Evolutionary conservation across 2,888 invertebrate species (phyloP).

Genomic region (Diarsia mendica): DNA sequence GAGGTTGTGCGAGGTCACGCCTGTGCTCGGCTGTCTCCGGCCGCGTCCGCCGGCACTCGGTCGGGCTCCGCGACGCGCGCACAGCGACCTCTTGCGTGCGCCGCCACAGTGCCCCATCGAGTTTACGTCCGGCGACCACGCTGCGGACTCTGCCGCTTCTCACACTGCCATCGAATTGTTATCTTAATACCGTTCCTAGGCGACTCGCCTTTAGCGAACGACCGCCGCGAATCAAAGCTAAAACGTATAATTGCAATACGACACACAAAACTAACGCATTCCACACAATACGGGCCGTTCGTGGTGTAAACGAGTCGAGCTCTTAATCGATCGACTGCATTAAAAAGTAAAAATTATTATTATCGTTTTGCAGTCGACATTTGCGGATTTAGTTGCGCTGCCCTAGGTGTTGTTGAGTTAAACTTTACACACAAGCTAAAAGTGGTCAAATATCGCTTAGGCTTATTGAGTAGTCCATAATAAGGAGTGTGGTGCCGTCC

Average conservation of each 20-base stretch:
- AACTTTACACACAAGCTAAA: conserved; percentile 70
- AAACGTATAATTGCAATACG: conserved; percentile 70
- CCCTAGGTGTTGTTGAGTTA: conserved; percentile 75
- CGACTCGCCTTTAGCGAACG: conserved; percentile 80
- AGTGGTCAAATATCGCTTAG: conserved; percentile 74
- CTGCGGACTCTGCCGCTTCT: conserved; percentile 86
- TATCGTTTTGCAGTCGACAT: conserved; percentile 82
- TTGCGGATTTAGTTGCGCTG: conserved; percentile 85
- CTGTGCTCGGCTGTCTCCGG: conserved; percentile 81
- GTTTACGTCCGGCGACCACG: conserved; percentile 85
- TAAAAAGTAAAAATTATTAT: conserved; percentile 86
- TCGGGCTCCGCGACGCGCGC: conserved; percentile 81
- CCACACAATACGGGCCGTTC: conserved; percentile 76
- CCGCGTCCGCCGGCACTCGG: conserved; percentile 78
- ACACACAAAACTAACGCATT: conserved; percentile 68
- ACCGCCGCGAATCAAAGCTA: conserved; percentile 77
- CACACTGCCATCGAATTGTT: conserved; percentile 87
- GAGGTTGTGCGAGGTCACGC: conserved; percentile 89
- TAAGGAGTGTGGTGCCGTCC: conserved; percentile 83
- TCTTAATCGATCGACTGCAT: conserved; percentile 89
- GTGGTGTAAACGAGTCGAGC: conserved; percentile 81
- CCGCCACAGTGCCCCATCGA: conserved; percentile 81
- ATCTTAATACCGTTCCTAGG: conserved; percentile 85
- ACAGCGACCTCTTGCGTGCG: conserved; percentile 86
- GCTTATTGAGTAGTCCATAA: conserved; percentile 70